Conservation (phyloP, 1,140 invertebrate species). For the Halotydeus destructor region DNA sequence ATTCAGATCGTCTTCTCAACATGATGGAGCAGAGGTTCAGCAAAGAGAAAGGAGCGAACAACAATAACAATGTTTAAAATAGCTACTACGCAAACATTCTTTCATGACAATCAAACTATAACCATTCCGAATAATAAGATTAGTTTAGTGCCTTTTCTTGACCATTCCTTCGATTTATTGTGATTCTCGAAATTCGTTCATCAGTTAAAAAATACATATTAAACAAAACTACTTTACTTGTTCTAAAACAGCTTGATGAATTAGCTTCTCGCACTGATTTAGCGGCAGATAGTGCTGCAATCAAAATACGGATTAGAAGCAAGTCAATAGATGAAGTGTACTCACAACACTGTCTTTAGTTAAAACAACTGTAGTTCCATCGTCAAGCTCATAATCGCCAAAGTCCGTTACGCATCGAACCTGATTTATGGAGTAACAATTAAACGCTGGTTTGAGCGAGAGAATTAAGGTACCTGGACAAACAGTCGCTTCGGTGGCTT, state of each 20-base stretch:
- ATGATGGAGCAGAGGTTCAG: conserved; percentile 39
- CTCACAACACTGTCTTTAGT: conserved; percentile 60
- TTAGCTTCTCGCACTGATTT: conserved; percentile 68
- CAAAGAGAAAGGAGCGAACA: conserved; percentile 2
- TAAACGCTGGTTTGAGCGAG: neutral
- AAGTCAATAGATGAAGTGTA: neutral
- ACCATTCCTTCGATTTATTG: neutral
- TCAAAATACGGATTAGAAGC: conserved; percentile 15
- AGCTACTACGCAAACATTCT: no score
- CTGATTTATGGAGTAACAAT: conserved; percentile 24
- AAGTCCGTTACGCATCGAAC: conserved; percentile 71
- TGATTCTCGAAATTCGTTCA: neutral
- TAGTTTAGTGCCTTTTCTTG: neutral
- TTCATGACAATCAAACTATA: no score
- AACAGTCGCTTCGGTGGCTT: conserved; percentile 76
- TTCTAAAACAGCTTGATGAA: conserved; percentile 72
- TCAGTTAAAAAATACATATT: no score
- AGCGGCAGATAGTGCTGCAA: conserved; percentile 69
- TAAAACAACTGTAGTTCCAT: conserved; percentile 64
- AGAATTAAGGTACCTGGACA: conserved; percentile 41
- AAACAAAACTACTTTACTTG: no score
- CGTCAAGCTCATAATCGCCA: conserved; percentile 77
- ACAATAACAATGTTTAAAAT: no score
- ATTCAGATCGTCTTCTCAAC: conserved; percentile 35
- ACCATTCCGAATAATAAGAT: no score